Percentiles rank a stretch among this genome's conserved stretches.
Conservation (phyloP, 53 echinoderm and acorn worm species). For the Astropecten irregularis region DNA sequence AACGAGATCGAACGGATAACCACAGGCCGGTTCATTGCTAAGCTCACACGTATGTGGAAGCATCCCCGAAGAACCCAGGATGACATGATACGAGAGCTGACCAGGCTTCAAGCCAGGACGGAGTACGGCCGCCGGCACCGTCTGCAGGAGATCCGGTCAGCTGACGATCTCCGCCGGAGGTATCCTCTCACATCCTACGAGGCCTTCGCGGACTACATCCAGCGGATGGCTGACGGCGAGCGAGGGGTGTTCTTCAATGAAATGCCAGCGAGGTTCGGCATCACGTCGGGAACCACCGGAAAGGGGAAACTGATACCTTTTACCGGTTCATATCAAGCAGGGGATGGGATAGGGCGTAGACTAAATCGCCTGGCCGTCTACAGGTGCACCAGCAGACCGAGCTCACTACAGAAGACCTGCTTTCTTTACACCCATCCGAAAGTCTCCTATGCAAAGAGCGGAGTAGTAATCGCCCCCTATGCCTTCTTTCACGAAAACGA, state of each 20-base stretch:
- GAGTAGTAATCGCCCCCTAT: neutral
- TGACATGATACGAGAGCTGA: constrained; percentile 36
- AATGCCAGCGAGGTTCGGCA: constrained; percentile 27
- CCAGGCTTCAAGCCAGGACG: constrained; percentile 49
- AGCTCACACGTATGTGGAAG: constrained; percentile 21
- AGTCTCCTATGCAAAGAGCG: neutral
- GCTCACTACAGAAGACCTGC: constrained; percentile 19
- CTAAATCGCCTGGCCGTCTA: neutral
- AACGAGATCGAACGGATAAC: constrained; percentile 8
- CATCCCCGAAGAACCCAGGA: constrained; percentile 67
- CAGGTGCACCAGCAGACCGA: neutral
- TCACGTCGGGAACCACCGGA: constrained; percentile 83
- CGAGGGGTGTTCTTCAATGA: constrained; percentile 42
- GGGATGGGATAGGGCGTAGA: neutral
- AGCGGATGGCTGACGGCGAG: constrained; percentile 65
- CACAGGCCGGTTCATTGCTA: neutral
- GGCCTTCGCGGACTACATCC: constrained; percentile 69
- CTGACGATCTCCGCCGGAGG: constrained; percentile 54
- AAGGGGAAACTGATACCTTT: constrained; percentile 68
- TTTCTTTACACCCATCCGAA: constrained; percentile 11
- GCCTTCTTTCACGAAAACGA: neutral
- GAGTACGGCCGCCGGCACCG: constrained; percentile 56
- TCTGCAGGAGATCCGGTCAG: constrained; percentile 54
- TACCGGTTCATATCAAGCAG: neutral
- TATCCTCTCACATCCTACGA: constrained; percentile 76